These are phyloP conservation scores for Coremacera marginata DNA, from an alignment of 2,888 invertebrate species.

Conservation along the genomic window DNA sequence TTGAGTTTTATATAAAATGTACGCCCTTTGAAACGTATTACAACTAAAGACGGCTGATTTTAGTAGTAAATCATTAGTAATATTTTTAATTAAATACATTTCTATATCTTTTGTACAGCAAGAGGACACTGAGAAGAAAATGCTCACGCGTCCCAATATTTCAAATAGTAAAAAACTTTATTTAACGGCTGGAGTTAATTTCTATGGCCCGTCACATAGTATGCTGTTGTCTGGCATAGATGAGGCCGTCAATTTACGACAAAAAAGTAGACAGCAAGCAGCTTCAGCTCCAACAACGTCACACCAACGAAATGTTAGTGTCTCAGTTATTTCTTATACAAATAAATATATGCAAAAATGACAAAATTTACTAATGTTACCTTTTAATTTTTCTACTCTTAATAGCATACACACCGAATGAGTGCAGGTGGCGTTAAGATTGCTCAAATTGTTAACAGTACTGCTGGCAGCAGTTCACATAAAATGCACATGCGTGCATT, in stretches of 20 bases:
- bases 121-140: conserved; percentile 61
- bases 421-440: conserved; percentile 52
- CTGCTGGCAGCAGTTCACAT: conserved; percentile 7
- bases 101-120: conserved; percentile 51
- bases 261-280: conserved; percentile 55
- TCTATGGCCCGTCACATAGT: conserved; percentile 61
- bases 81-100: conserved; percentile 13
- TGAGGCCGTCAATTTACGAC: conserved; percentile 60
- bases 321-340: not conserved
- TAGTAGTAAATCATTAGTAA: too few species aligned
- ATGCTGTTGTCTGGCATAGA: conserved; percentile 63
- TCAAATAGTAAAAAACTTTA: conserved; percentile 59
- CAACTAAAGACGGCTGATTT: too few species aligned
- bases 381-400: not conserved
- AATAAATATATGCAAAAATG: not conserved
- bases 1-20: too few species aligned
- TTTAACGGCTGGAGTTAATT: conserved; percentile 61
- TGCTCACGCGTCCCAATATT: conserved; percentile 48
- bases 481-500: conserved; percentile 58
- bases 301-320: conserved; percentile 31
- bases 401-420: not conserved
- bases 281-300: conserved; percentile 10
- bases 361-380: not conserved
- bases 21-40: too few species aligned
- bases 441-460: conserved; percentile 48